Evolutionary conservation across 1,140 invertebrate species (phyloP).

Genomic region (Cydia fagiglandana): DNA sequence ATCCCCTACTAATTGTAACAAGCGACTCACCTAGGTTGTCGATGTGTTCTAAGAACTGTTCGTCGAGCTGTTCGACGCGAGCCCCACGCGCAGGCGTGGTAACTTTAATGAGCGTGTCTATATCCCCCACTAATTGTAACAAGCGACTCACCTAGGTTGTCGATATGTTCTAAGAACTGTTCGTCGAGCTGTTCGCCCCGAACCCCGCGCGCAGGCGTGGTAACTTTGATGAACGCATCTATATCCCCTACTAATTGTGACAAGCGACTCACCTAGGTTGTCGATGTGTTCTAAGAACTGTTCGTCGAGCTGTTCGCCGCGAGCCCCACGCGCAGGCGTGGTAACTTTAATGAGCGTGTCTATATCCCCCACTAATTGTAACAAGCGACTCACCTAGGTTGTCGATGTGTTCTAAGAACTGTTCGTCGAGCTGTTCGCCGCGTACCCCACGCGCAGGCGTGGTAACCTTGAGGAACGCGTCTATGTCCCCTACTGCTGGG

Average conservation of each 20-base stretch:
- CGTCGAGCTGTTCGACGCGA: not conserved
- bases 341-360: constrained; percentile 98
- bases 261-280: constrained; percentile 54
- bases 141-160: constrained; percentile 57
- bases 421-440: constrained; percentile 60
- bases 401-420: constrained; percentile 67
- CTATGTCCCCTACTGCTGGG: constrained; percentile 98
- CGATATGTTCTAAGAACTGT: constrained; percentile 64
- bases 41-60: constrained; percentile 86
- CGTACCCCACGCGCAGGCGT: constrained; percentile 84
- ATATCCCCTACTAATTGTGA: constrained; percentile 97
- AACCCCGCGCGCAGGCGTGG: constrained; percentile 83
- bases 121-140: constrained; percentile 96
- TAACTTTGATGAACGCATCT: constrained; percentile 97
- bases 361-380: constrained; percentile 98
- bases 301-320: constrained; percentile 60
- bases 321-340: constrained; percentile 82
- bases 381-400: constrained; percentile 62
- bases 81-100: constrained; percentile 82
- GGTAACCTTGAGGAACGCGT: constrained; percentile 97
- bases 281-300: constrained; percentile 67
- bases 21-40: constrained; percentile 92
- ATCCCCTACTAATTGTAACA: constrained; percentile 94
- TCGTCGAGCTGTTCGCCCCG: constrained; percentile 62
- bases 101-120: constrained; percentile 98